phyloP scores from a whole-genome alignment of 2,797 vertebrate species.

The Enteromius treurensis region DNA sequence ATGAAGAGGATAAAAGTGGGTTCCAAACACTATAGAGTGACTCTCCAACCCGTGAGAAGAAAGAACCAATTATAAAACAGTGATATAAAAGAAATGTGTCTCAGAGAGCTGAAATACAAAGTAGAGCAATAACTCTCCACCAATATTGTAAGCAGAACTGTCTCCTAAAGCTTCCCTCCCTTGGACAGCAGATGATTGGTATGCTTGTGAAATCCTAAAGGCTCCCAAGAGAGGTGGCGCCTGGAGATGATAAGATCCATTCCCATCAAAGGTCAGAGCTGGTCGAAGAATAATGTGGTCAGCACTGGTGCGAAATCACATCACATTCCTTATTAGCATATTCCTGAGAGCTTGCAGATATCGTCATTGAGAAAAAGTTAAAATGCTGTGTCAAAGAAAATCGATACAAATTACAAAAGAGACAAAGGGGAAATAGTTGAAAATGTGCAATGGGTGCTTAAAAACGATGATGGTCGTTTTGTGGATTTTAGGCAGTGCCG shows the following conservation, averaged over 20 bases:
- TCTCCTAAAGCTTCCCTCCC: slow-evolving; percentile 34
- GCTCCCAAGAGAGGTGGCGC: slow-evolving; percentile 42
- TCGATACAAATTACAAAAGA: slow-evolving; percentile 23
- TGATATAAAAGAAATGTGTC: slow-evolving; percentile 34
- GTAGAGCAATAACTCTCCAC: slow-evolving; percentile 34
- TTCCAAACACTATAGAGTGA: slow-evolving; percentile 8
- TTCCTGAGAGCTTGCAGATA: slow-evolving; percentile 46
- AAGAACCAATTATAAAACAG: slow-evolving; percentile 5
- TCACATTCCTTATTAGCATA: slow-evolving; percentile 47
- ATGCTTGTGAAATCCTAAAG: slow-evolving; percentile 52
- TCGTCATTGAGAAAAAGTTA: slow-evolving; percentile 7
- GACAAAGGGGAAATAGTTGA: slow-evolving; percentile 2
- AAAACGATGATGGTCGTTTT: neutral
- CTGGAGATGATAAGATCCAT: slow-evolving; percentile 54
- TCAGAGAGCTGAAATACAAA: slow-evolving; percentile 32
- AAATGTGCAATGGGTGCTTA: slow-evolving; percentile 11
- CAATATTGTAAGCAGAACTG: slow-evolving; percentile 19
- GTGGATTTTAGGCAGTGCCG: neutral
- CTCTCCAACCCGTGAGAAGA: neutral
- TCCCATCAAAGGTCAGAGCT: slow-evolving; percentile 58
- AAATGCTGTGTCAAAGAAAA: neutral
- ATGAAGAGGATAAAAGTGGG: neutral
- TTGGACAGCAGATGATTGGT: slow-evolving; percentile 41
- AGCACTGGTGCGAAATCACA: slow-evolving; percentile 48
- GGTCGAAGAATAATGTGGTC: slow-evolving; percentile 58